Percentiles rank a stretch among this genome's conserved stretches.
phyloP scores from a whole-genome alignment of 2,113 vertebrate species.

The Gasterosteus nipponicus region DNA sequence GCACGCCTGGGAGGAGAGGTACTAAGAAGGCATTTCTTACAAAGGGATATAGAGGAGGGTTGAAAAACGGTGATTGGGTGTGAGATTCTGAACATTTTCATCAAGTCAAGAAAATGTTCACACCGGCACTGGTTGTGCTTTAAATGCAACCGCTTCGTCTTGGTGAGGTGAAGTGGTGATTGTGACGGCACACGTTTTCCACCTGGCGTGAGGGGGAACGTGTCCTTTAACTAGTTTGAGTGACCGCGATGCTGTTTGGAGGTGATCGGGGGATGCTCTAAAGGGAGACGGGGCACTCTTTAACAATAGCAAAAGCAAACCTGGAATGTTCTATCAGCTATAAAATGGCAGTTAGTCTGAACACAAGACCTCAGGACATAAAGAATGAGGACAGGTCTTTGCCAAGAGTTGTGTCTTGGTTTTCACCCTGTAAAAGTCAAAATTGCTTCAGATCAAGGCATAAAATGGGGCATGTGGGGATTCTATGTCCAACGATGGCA shows the following conservation, averaged over 20 bases:
- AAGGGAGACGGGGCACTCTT: conserved; percentile 65
- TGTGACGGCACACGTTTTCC: conserved; percentile 41
- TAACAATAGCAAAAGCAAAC: conserved; percentile 64
- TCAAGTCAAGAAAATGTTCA: conserved; percentile 41
- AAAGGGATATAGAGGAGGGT: conserved; percentile 41
- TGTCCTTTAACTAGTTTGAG: conserved; percentile 20
- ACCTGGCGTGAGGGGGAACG: conserved; percentile 35
- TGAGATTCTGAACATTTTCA: conserved; percentile 53
- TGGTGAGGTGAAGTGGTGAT: conserved; percentile 37
- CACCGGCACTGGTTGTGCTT: conserved; percentile 63
- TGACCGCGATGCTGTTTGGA: conserved; percentile 15
- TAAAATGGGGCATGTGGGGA: conserved; percentile 56
- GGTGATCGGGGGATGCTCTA: conserved; percentile 59
- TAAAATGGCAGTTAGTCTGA: conserved; percentile 78
- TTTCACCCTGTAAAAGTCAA: conserved; percentile 54
- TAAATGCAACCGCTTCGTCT: conserved; percentile 20
- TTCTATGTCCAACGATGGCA: conserved; percentile 41
- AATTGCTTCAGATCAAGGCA: conserved; percentile 66
- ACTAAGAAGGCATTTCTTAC: conserved; percentile 60
- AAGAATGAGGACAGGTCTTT: conserved; percentile 40
- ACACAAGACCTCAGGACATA: conserved; percentile 54
- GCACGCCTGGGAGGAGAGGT: conserved; percentile 36
- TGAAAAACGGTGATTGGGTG: conserved; percentile 31
- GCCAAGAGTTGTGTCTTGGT: conserved; percentile 45
- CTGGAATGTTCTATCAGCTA: conserved; percentile 78